Evolutionary conservation across 2,797 vertebrate genomes (phyloP).

Genomic region (Crax fasciolata): DNA sequence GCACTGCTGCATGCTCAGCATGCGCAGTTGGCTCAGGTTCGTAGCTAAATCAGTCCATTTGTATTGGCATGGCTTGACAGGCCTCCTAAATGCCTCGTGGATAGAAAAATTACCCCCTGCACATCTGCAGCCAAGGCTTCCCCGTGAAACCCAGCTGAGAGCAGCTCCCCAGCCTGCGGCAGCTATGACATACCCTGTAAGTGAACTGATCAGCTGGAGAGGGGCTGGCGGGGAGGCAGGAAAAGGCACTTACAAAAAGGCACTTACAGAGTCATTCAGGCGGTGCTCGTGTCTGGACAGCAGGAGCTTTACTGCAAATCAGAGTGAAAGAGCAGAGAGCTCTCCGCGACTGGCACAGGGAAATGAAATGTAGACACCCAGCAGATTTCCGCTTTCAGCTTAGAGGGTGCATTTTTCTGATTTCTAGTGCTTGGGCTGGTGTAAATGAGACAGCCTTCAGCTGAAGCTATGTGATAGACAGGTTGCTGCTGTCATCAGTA

Average conservation of each 20-base stretch:
- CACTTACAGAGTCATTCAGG: constrained; percentile 60
- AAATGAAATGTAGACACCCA: not conserved
- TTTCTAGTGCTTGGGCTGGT: not conserved
- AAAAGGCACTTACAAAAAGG: constrained; percentile 73
- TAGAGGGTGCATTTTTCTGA: not conserved
- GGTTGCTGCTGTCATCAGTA: not conserved
- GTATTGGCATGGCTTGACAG: constrained; percentile 68
- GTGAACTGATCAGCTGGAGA: constrained; percentile 43
- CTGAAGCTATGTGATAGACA: not conserved
- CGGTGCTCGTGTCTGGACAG: not conserved
- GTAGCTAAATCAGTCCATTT: constrained; percentile 66
- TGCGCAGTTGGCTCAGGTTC: not conserved
- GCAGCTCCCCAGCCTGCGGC: constrained; percentile 3
- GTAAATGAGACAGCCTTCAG: not conserved
- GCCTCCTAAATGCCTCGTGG: constrained; percentile 35
- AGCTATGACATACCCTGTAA: constrained; percentile 8
- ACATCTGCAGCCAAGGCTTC: constrained; percentile 57
- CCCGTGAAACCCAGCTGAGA: not conserved
- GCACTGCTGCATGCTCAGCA: not conserved
- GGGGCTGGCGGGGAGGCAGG: constrained; percentile 31
- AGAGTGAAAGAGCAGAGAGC: not conserved
- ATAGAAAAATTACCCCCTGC: constrained; percentile 46
- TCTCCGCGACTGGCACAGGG: not conserved
- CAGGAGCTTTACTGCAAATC: constrained; percentile 6
- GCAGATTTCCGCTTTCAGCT: not conserved